Base-by-base conservation (phyloP, 2,888 invertebrate genomes). In the Ormia ochracea region DNA sequence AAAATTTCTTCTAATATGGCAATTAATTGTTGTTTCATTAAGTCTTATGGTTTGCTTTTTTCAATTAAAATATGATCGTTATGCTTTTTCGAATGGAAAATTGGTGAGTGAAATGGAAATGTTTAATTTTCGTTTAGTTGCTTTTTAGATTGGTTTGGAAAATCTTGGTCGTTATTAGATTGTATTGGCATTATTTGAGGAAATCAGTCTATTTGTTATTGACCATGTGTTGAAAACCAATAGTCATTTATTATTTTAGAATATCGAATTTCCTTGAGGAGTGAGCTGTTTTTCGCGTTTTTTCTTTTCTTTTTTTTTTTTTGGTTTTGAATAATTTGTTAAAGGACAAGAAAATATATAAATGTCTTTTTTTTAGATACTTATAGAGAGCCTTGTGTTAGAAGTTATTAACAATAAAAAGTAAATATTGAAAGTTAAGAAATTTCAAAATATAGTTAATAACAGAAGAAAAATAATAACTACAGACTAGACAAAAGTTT, bases 401-500 rank as follows among this genome's bases (percentile, higher is more conserved):
- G 50, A 70, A 19, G 14, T 17, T 50, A n/a, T n/a, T n/a, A 17
- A 23, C 52, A 43, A 31, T 17, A 52, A 19, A 52, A 33, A 41
- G 14, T 19, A 26, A 36, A 26, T 17, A 48, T 23, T 52, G 21
- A 63, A 61, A 68, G 9, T 73, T 61, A 7, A 48, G 14, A 76
- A 69, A 33, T 63, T 56, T 58, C 4, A 69, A 69, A 56, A 38
- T 54, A 54, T 36, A 78, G 31, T 68, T 61, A 66, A 75, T 50
- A 68, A 76, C 69, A 70, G 70, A 77, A 73, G 48, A 43, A 66
- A 61, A 74, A 69, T 26, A 68, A 70, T 66, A 72, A 76, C 63
- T 80, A 76, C 76, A 80, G 80, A 80, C 80, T 80, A 80, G 80
- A 80, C 68, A 76, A 45, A 78, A 63, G 19, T 48, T 65, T 69